These are phyloP conservation scores for Malurus cyaneus DNA, from an alignment of 2,113 vertebrate genomes.

Conservation along the genomic window DNA sequence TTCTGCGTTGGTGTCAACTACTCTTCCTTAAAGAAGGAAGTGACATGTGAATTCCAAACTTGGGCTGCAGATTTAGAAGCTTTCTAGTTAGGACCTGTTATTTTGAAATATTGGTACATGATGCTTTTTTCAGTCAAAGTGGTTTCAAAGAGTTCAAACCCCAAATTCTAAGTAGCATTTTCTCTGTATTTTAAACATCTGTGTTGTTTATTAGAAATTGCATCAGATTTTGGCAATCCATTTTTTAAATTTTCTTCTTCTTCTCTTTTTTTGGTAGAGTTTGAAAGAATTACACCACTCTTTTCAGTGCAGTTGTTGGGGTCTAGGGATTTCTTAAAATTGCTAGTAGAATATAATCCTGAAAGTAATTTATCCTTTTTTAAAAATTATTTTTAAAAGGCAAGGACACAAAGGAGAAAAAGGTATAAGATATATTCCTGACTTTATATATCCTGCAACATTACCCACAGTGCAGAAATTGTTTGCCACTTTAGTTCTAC, in stretches of 20 bases:
- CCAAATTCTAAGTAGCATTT: background rate
- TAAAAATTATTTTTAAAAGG: background rate
- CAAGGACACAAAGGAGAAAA: background rate
- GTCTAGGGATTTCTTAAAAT: background rate
- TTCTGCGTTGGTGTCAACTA: background rate
- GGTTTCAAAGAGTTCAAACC: background rate
- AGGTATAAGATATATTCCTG: background rate
- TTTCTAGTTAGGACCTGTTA: background rate
- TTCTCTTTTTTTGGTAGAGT: background rate
- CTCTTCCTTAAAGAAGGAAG: background rate
- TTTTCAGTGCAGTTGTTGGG: background rate
- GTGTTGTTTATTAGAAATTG: background rate
- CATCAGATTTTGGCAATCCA: background rate
- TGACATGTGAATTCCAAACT: background rate
- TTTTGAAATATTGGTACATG: background rate
- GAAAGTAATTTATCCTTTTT: background rate
- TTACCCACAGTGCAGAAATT: background rate
- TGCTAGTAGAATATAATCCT: background rate
- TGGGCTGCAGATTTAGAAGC: background rate
- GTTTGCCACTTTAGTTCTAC: background rate
- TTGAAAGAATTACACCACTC: background rate
- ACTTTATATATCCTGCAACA: background rate
- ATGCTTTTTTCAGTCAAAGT: background rate
- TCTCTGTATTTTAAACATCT: slow-evolving; percentile 12
- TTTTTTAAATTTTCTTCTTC: background rate